phyloP scores from a whole-genome alignment of 2,113 vertebrate genomes.

The Passerina amoena region DNA sequence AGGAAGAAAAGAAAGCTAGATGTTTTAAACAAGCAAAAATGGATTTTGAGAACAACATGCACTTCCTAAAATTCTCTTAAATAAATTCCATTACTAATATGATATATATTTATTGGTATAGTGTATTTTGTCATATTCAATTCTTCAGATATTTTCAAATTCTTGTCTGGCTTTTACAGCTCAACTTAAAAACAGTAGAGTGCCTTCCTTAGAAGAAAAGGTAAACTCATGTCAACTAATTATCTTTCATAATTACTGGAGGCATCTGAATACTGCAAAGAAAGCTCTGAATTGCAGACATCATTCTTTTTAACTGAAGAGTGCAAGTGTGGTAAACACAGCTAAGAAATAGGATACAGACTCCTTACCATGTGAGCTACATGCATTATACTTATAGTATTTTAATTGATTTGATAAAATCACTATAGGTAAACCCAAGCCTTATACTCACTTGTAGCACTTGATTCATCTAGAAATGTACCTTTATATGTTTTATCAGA shows the following conservation, averaged over 20 bases:
- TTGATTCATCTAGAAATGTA: background rate
- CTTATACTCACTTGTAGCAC: background rate
- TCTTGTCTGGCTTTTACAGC: background rate
- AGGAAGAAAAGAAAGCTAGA: constrained; percentile 50
- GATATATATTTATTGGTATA: background rate
- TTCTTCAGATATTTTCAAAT: background rate
- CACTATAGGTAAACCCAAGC: background rate
- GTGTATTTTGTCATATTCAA: background rate
- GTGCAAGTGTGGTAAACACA: background rate
- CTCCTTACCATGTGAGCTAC: background rate
- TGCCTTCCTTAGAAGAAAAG: background rate
- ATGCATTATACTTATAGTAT: background rate
- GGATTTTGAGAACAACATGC: constrained; percentile 15
- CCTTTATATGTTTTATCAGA: background rate
- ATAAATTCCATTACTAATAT: background rate
- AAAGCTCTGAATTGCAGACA: background rate
- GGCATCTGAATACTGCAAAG: background rate
- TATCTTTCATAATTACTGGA: background rate
- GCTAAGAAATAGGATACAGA: background rate
- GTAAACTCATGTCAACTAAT: background rate
- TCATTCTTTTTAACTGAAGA: background rate
- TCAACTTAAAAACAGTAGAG: background rate
- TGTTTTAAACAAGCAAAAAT: constrained; percentile 68
- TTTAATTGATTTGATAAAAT: background rate
- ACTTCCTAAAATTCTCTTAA: background rate